Evolutionary conservation across 1,140 invertebrate species (phyloP).

Genomic region (Paramacrobiotus metropolitanus): DNA sequence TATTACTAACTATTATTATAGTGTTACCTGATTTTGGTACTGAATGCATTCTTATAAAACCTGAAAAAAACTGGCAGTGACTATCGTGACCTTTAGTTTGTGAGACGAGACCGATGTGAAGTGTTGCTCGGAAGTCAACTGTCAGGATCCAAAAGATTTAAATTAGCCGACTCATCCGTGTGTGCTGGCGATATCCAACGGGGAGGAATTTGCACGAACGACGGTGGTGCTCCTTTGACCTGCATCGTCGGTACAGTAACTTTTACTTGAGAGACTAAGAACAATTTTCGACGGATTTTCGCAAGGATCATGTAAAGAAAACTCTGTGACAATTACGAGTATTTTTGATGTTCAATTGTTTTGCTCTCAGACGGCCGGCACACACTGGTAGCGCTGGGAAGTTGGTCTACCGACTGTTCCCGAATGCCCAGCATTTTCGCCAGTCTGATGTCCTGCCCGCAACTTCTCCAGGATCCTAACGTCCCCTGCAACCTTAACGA

Average conservation of each 20-base stretch:
- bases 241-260: neutral
- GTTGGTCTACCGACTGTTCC: constrained; percentile 1
- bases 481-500: neutral
- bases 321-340: neutral
- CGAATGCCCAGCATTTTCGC: neutral
- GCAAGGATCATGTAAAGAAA: neutral
- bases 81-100: no score
- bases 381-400: neutral
- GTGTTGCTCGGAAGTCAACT: neutral
- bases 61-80: no score
- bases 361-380: neutral
- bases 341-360: neutral
- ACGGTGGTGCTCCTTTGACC: neutral
- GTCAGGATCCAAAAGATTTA: neutral
- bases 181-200: neutral
- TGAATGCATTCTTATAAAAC: no score
- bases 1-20: no score
- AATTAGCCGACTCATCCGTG: neutral
- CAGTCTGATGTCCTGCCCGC: neutral
- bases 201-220: neutral
- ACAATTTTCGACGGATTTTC: neutral
- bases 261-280: neutral
- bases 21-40: no score
- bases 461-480: neutral
- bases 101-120: neutral